These are phyloP conservation scores for Stratiolaelaps scimitus DNA, from an alignment of 1,140 invertebrate species.

Conservation along the genomic window DNA sequence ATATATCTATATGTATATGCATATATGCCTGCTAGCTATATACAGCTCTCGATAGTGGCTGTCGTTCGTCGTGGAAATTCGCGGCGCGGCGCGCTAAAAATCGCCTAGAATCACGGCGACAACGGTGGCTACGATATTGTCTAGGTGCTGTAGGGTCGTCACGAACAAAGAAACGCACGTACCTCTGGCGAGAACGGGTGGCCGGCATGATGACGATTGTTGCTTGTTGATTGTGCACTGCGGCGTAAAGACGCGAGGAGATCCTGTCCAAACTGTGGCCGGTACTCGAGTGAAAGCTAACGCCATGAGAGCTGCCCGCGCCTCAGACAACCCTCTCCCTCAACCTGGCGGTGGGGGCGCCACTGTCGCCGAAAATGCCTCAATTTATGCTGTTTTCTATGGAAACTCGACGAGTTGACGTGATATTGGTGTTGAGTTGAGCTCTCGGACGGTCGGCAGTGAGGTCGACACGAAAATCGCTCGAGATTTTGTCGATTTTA, in stretches of 20 bases:
- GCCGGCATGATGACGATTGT: conserved; percentile 4
- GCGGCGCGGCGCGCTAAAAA: too few species aligned
- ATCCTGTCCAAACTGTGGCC: neutral
- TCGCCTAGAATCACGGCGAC: too few species aligned
- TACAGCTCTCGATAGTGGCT: too few species aligned
- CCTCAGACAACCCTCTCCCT: conserved; percentile 2
- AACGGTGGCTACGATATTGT: too few species aligned
- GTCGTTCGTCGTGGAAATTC: too few species aligned
- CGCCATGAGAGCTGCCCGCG: conserved; percentile 23
- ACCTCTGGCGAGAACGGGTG: conserved; percentile 23
- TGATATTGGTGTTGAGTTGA: neutral
- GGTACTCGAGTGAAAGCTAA: conserved; percentile 25
- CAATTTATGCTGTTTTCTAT: neutral
- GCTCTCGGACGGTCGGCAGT: neutral
- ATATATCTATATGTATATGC: too few species aligned
- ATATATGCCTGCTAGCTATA: too few species aligned
- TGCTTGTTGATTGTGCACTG: too few species aligned
- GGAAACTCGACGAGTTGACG: neutral
- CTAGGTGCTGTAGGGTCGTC: too few species aligned
- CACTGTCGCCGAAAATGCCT: conserved; percentile 16
- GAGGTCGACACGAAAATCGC: neutral
- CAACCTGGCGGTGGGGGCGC: conserved; percentile 25
- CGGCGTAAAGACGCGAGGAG: neutral
- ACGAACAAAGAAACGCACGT: too few species aligned
- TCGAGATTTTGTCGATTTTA: neutral